Conservation (phyloP, 2,113 vertebrate genomes). For the Megalops atlanticus region DNA sequence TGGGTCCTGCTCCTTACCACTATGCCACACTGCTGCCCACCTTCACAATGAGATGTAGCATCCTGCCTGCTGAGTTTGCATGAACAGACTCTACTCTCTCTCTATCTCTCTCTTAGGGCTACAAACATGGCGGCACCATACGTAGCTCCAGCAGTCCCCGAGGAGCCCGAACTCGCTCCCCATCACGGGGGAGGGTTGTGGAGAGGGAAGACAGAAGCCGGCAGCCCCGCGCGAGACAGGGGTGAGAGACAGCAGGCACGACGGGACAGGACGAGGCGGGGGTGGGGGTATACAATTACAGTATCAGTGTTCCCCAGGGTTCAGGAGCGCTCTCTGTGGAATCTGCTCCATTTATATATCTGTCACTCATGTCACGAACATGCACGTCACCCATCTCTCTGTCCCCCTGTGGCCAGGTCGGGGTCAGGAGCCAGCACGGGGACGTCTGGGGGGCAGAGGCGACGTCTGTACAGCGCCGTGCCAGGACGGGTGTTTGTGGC, state of each 20-base stretch:
- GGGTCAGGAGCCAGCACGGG: conserved; percentile 63
- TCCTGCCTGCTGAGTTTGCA: neutral
- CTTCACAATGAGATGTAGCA: too few relatives aligned
- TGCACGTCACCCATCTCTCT: neutral
- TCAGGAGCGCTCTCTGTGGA: too few relatives aligned
- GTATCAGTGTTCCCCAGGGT: too few relatives aligned
- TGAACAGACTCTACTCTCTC: neutral
- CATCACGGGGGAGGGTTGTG: conserved; percentile 76
- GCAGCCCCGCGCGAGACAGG: conserved; percentile 78
- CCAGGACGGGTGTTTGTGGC: conserved; percentile 87
- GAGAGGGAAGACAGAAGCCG: conserved; percentile 79
- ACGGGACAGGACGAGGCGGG: too few relatives aligned
- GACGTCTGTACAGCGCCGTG: conserved; percentile 88
- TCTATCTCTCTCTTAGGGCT: conserved; percentile 60
- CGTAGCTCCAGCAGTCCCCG: conserved; percentile 89
- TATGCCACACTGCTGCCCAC: too few relatives aligned
- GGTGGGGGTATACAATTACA: neutral
- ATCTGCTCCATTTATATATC: too few relatives aligned
- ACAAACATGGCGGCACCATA: conserved; percentile 81
- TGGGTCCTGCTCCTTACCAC: too few relatives aligned
- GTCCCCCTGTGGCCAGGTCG: conserved; percentile 41
- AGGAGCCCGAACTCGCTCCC: conserved; percentile 84
- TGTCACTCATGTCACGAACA: too few relatives aligned
- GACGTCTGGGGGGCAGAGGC: conserved; percentile 62
- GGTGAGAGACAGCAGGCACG: conserved; percentile 60